Base-by-base conservation (phyloP, 2,797 vertebrate species). In the Sebastes iracundus region DNA sequence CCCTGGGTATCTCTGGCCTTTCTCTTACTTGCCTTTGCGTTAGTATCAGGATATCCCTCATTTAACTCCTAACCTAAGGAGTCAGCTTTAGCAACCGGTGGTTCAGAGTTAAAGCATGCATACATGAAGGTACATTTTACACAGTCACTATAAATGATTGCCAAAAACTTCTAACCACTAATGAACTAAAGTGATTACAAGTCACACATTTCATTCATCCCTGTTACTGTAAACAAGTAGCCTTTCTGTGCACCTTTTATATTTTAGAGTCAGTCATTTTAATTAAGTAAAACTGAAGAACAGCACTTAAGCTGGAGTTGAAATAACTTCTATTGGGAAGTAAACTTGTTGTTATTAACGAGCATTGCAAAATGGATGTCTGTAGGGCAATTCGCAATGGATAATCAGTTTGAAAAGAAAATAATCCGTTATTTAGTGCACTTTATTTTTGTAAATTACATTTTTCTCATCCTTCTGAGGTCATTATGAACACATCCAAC, bases 1-100 rank as follows among this genome's bases (percentile, higher is more conserved):
- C 70, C 46, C 52, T 14, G 53, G 75, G 20, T 88, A 82, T 91
- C 69, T 75, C 61, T 79, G 61, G 27, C 55, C 38, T 90, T 85
- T 89, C 61, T 84, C n/a, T 80, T 52, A 79, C 78, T 77, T 85
- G 69, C 81, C 89, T 76, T 62, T 42, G 72, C 66, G 58, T 72
- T 55, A 33, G 42, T 27, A 75, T 85, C 77, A 78, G 77, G 85
- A 86, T 75, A 46, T 85, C 61, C 79, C 71, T 76, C 33, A 80
- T 92, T 90, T 85, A 80, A 87, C 82, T 77, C 74, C 22, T 80
- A 65, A 79, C 72, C 63, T 3, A 20, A 72, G 6, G 46, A 79
- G 14, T 73, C 56, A 52, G 33, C 53, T 80, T 83, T 25, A 64
- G 33, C n/a, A 32, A 9, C 52, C 35, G 52, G 27, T 27, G 33